phyloP scores from a whole-genome alignment of 2,888 invertebrate genomes.

The Sicus ferrugineus region DNA sequence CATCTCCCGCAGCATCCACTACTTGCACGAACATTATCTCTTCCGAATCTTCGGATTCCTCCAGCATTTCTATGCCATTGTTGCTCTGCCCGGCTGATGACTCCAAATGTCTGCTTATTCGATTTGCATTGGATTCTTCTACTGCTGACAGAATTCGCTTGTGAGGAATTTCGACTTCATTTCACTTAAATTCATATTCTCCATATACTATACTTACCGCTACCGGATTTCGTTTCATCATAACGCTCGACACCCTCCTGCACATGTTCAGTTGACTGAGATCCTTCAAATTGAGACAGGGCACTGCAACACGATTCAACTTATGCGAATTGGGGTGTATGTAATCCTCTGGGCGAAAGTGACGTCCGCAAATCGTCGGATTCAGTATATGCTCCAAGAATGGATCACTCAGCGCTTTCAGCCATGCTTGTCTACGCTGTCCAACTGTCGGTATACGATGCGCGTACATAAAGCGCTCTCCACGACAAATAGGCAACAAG shows the following conservation, averaged over 20 bases:
- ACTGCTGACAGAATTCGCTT: too few species aligned
- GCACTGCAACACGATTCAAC: constrained; percentile 49
- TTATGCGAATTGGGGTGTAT: constrained; percentile 46
- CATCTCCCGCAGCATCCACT: not conserved
- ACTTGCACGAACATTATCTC: too few species aligned
- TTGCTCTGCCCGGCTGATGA: too few species aligned
- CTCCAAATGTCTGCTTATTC: not conserved
- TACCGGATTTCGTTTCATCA: not conserved
- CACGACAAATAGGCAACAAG: constrained; percentile 45
- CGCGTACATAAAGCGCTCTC: constrained; percentile 46
- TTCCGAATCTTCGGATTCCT: too few species aligned
- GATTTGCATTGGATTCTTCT: not conserved
- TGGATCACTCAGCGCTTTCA: constrained; percentile 39
- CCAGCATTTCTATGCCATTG: too few species aligned
- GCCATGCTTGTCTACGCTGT: constrained; percentile 42
- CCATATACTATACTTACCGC: not conserved
- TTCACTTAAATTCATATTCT: too few species aligned
- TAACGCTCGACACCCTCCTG: not conserved
- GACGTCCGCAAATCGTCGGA: constrained; percentile 46
- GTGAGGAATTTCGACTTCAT: not conserved
- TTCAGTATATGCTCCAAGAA: constrained; percentile 32
- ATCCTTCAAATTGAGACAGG: constrained; percentile 46
- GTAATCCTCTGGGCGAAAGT: constrained; percentile 50
- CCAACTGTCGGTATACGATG: constrained; percentile 49
- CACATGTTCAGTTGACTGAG: constrained; percentile 40